Percentiles rank a stretch among this genome's conserved stretches.
Evolutionary conservation across 2,797 vertebrate genomes (phyloP).

Genomic region (Malurus splendens): DNA sequence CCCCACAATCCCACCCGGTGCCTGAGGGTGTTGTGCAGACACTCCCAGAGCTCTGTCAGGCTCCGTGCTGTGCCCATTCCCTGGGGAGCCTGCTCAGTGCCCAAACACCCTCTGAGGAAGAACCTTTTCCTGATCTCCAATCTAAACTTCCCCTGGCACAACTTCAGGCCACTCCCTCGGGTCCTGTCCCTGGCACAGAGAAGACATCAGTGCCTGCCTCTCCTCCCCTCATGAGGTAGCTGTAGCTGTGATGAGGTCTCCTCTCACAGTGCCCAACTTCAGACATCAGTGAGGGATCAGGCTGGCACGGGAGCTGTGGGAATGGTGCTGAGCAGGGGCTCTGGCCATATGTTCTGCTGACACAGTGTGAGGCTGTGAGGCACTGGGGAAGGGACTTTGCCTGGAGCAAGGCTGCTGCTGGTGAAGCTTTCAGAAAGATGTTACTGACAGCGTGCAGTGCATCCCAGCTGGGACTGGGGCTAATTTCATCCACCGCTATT

Average conservation of each 20-base stretch:
- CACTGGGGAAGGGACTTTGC: background rate
- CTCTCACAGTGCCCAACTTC: background rate
- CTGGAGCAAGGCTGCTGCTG: background rate
- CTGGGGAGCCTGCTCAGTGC: background rate
- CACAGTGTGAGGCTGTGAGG: background rate
- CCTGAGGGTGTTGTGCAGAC: background rate
- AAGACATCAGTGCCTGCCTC: background rate
- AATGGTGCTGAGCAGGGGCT: background rate
- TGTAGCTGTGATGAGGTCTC: background rate
- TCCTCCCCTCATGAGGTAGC: background rate
- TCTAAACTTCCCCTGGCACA: background rate
- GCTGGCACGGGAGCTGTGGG: background rate
- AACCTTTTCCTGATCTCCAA: background rate
- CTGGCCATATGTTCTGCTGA: background rate
- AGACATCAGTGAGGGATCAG: background rate
- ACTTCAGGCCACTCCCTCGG: background rate
- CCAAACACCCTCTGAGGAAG: background rate
- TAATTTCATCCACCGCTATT: background rate
- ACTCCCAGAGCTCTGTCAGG: background rate
- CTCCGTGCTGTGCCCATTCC: background rate
- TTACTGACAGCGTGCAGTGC: background rate
- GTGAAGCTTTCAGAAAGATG: background rate
- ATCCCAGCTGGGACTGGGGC: background rate
- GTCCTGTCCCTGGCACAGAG: background rate
- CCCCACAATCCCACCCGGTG: background rate